These are phyloP conservation scores for Sympetrum striolatum DNA, from an alignment of 2,888 invertebrate species.

Conservation along the genomic window DNA sequence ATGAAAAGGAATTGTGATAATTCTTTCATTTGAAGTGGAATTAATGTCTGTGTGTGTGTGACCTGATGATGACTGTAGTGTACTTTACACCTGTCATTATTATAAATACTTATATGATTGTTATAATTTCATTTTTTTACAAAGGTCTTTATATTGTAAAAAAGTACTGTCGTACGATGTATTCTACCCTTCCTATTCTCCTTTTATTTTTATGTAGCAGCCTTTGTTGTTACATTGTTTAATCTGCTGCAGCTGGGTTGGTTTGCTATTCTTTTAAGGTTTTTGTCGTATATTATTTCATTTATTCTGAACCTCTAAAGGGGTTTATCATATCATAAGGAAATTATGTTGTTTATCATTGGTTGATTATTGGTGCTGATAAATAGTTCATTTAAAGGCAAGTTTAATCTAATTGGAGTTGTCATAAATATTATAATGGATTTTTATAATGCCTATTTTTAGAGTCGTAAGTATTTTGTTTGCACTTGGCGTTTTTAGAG, in stretches of 20 bases:
- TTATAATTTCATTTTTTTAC: constrained; percentile 44
- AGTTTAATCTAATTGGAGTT: constrained; percentile 1
- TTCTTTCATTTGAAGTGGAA: constrained; percentile 40
- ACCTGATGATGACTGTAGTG: constrained; percentile 17
- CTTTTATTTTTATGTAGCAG: background rate
- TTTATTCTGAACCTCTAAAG: background rate
- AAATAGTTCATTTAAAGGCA: background rate
- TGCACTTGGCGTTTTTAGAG: constrained; percentile 7
- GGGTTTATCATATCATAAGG: constrained; percentile 28
- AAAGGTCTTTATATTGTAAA: constrained; percentile 26
- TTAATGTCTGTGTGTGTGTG: constrained; percentile 31
- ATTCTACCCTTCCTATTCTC: background rate
- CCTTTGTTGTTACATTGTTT: constrained; percentile 23
- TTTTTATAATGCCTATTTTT: constrained; percentile 39
- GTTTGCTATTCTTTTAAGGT: constrained; percentile 20
- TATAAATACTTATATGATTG: constrained; percentile 15
- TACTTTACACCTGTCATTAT: constrained; percentile 28
- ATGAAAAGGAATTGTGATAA: constrained; percentile 43
- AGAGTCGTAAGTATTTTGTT: background rate
- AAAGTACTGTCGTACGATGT: background rate
- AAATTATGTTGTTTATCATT: background rate
- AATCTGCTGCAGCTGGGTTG: constrained; percentile 10
- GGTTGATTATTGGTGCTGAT: constrained; percentile 21
- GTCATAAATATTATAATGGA: constrained; percentile 5
- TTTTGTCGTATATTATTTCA: background rate